Conservation (phyloP, 2,888 invertebrate species). For the Aricia artaxerxes region DNA sequence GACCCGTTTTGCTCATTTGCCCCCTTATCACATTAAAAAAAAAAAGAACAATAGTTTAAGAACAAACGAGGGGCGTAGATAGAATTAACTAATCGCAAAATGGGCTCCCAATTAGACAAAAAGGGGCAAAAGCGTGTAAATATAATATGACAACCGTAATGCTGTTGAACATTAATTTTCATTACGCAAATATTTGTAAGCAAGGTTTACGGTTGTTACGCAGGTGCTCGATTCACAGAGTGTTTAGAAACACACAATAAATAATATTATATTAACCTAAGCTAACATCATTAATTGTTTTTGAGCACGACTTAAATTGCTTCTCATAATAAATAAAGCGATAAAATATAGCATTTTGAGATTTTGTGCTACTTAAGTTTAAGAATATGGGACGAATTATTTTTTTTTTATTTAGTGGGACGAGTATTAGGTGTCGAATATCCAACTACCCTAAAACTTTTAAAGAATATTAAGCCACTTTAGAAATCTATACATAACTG, state of each 20-base stretch:
- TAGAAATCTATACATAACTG: neutral
- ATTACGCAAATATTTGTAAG: slow-evolving; percentile 21
- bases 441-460: neutral
- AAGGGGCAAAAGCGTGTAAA: neutral
- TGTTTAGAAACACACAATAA: slow-evolving; percentile 8
- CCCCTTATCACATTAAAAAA: no score
- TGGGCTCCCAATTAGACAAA: slow-evolving; percentile 3
- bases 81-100: neutral
- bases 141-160: slow-evolving; percentile 10
- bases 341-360: neutral
- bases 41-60: no score
- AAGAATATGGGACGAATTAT: neutral
- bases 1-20: no score
- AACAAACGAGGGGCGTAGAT: neutral
- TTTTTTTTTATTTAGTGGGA: neutral
- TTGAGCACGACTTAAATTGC: neutral
- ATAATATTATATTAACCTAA: neutral
- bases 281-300: neutral
- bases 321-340: neutral
- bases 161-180: slow-evolving; percentile 16
- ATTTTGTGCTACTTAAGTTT: no score
- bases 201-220: neutral
- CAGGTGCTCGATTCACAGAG: slow-evolving; percentile 13
- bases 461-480: neutral
- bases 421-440: neutral